These are phyloP conservation scores for Lottia gigantea DNA, from an alignment of 2,888 invertebrate species.

Conservation along the genomic window DNA sequence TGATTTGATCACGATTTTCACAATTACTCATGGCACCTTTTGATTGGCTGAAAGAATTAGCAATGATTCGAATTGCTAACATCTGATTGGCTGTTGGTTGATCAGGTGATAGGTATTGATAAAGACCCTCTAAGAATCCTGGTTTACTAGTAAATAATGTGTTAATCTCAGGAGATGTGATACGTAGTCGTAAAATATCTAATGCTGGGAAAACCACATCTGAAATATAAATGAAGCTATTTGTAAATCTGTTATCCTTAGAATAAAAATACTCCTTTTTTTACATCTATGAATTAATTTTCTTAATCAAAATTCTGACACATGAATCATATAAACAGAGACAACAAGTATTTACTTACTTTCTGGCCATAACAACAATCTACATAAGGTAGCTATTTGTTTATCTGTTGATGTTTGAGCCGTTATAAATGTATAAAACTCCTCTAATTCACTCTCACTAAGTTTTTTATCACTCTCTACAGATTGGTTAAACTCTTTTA, in stretches of 20 bases:
- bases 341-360: slow-evolving; percentile 69
- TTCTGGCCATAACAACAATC: slow-evolving; percentile 79
- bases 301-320: too few relatives aligned
- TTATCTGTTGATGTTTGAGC: slow-evolving; percentile 60
- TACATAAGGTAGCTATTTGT: slow-evolving; percentile 73
- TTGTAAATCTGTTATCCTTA: too few relatives aligned
- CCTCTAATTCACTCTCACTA: slow-evolving; percentile 72
- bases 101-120: slow-evolving; percentile 64
- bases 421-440: slow-evolving; percentile 68
- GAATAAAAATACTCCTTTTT: too few relatives aligned
- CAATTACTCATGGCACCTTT: slow-evolving; percentile 52
- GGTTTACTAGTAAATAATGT: slow-evolving; percentile 69
- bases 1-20: slow-evolving; percentile 48
- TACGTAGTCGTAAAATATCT: slow-evolving; percentile 86
- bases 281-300: too few relatives aligned
- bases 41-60: slow-evolving; percentile 83
- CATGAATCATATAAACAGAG: not conserved
- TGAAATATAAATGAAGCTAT: slow-evolving; percentile 41
- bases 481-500: slow-evolving; percentile 59
- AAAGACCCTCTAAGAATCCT: slow-evolving; percentile 68
- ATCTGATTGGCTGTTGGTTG: slow-evolving; percentile 68
- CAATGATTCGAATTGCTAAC: slow-evolving; percentile 73
- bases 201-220: slow-evolving; percentile 88
- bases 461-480: slow-evolving; percentile 67
- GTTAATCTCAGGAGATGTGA: slow-evolving; percentile 78